These are phyloP conservation scores for Panagrolaimus sp. DNA, from an alignment of 1,140 invertebrate genomes.

Conservation along the genomic window DNA sequence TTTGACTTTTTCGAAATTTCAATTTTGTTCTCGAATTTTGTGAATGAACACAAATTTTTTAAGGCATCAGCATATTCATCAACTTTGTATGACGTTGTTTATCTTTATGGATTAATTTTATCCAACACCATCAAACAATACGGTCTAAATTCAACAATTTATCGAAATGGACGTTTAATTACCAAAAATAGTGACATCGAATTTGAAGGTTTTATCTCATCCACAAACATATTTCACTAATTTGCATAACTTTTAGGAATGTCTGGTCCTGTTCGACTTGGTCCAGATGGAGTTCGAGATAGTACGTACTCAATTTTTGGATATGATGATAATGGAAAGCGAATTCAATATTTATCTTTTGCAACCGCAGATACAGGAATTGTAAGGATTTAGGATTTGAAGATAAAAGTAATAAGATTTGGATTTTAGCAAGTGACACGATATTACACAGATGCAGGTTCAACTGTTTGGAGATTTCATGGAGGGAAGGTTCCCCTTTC, in stretches of 20 bases:
- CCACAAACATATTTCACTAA: not conserved
- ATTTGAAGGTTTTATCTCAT: constrained; percentile 23
- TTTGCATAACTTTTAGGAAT: constrained; percentile 16
- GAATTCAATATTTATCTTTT: not conserved
- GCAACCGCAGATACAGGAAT: not conserved
- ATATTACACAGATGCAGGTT: not conserved
- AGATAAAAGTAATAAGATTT: not conserved
- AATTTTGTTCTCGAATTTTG: no score
- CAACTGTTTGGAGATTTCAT: constrained; percentile 19
- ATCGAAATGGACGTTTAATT: constrained; percentile 37
- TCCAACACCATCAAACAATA: constrained; percentile 28
- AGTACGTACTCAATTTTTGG: constrained; percentile 20
- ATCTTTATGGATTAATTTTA: constrained; percentile 33
- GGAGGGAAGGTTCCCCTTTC: constrained; percentile 20
- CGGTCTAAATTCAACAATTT: constrained; percentile 24
- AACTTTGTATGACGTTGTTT: constrained; percentile 11
- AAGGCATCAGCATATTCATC: not conserved
- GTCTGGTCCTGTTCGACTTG: constrained; percentile 24
- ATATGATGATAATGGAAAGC: not conserved
- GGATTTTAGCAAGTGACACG: not conserved
- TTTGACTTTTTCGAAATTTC: not conserved
- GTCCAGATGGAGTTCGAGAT: constrained; percentile 27
- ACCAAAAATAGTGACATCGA: constrained; percentile 25
- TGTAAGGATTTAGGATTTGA: not conserved
- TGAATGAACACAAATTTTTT: no score